Evolutionary conservation across 1,140 invertebrate genomes (phyloP), one percentile per base, ranked within the genome.

Genomic region (Diabrotica virgifera): DNA sequence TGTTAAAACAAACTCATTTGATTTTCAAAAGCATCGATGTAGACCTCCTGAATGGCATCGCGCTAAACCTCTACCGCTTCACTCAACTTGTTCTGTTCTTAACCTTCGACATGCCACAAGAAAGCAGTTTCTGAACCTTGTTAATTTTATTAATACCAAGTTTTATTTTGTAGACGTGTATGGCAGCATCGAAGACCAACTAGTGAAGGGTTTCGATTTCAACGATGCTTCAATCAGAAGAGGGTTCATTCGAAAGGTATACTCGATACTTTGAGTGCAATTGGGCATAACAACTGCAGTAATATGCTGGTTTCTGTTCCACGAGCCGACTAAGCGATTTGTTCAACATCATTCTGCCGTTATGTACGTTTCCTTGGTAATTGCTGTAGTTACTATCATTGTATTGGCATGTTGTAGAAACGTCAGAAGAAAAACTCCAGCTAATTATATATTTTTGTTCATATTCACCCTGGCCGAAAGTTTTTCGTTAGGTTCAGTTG

Each of bases 391-490:
- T 0, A 83, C 89, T 7, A 79, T 97, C 63, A 87, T 98, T 54
- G 84, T 85, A 10, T 87, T 98, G 86, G 87, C 92, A 5, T 98
- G 96, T 77, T 98, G 93, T 80, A 86, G 86, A 46, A 85, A 84
- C 74, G 87, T 97, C 0, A 84, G 95, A 52, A 86, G 95, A 36
- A 88, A 87, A 73, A 85, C 89, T 52, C 96, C 96, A 0, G 88
- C 87, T 76, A 98, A 98, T 78, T 91, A 93, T 74, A 89, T 99
- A 53, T 90, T 96, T 74, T 82, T 98, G 4, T 85, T 83, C 7
- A 69, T 96, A 0, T 98, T 98, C 77, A 95, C 93, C 0, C 9
- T 87, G 0, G 90, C 89, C 2, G 86, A 95, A 83, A 85, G 86
- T 38, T 90, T 95, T 72, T 73, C 95, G 35, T 79, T 96, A 37